Conservation (phyloP, 2,113 vertebrate species). For the Psettodes erumei region DNA sequence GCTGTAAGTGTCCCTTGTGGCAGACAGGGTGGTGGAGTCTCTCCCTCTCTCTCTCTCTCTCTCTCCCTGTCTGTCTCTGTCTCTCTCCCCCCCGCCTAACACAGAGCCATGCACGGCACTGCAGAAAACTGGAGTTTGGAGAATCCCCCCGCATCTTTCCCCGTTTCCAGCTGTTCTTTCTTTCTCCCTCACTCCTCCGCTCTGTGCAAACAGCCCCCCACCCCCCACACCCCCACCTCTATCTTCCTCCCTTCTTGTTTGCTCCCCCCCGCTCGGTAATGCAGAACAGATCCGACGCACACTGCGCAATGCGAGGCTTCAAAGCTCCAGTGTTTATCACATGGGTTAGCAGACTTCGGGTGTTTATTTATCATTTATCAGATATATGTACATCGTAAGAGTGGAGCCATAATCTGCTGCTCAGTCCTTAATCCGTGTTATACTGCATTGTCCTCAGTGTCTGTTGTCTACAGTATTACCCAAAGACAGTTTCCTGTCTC, state of each 20-base stretch:
- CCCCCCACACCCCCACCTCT: slow-evolving; percentile 6
- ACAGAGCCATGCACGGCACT: slow-evolving; percentile 56
- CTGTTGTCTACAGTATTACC: not conserved
- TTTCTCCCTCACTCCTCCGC: slow-evolving; percentile 1
- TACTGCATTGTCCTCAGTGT: not conserved
- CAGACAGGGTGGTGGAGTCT: slow-evolving; percentile 52
- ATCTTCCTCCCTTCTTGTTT: slow-evolving; percentile 13
- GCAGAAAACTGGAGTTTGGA: slow-evolving; percentile 65
- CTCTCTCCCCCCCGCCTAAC: slow-evolving; percentile 51
- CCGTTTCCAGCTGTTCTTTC: slow-evolving; percentile 27
- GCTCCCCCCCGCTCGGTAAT: slow-evolving; percentile 57
- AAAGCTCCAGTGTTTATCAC: slow-evolving; percentile 50
- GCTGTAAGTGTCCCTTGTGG: slow-evolving; percentile 65
- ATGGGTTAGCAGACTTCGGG: slow-evolving; percentile 8
- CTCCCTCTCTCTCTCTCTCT: slow-evolving; percentile 45
- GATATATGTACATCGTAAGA: not conserved
- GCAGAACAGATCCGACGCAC: slow-evolving; percentile 68
- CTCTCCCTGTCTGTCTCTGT: slow-evolving; percentile 22
- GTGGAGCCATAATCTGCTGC: not conserved
- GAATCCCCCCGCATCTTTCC: slow-evolving; percentile 59
- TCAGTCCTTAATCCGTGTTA: not conserved
- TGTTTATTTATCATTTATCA: slow-evolving; percentile 32
- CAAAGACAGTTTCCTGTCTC: not conserved
- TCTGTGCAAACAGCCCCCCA: slow-evolving; percentile 30
- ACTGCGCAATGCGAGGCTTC: slow-evolving; percentile 63